These are phyloP conservation scores for Agrochola litura DNA, from an alignment of 2,888 invertebrate genomes.

Conservation along the genomic window DNA sequence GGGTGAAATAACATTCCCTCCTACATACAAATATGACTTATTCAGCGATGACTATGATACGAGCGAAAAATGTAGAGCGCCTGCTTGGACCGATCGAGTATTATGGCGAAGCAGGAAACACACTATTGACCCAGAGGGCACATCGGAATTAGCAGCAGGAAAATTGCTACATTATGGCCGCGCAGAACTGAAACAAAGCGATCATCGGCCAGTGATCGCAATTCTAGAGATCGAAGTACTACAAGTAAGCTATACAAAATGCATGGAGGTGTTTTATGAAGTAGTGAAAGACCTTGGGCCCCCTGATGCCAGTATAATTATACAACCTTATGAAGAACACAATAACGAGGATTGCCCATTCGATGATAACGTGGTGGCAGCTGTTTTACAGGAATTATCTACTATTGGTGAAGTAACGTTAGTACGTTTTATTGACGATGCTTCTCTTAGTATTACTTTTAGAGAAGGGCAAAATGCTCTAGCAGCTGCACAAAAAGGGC, in stretches of 20 bases:
- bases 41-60: slow-evolving; percentile 99
- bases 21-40: slow-evolving; percentile 99
- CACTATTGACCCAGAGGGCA: slow-evolving; percentile 92
- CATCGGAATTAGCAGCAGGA: slow-evolving; percentile 94
- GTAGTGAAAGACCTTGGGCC: slow-evolving; percentile 97
- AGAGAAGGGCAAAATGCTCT: slow-evolving; percentile 97
- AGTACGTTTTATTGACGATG: slow-evolving; percentile 96
- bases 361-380: slow-evolving; percentile 95
- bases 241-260: slow-evolving; percentile 94
- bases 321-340: slow-evolving; percentile 87
- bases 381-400: slow-evolving; percentile 94
- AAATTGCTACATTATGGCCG: slow-evolving; percentile 96
- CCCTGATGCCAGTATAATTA: slow-evolving; percentile 97
- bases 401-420: slow-evolving; percentile 97
- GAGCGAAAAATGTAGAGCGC: slow-evolving; percentile 98
- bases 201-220: slow-evolving; percentile 98
- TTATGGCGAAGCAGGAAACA: slow-evolving; percentile 96
- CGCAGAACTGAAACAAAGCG: slow-evolving; percentile 98
- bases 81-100: slow-evolving; percentile 99
- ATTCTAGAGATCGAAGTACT: slow-evolving; percentile 97
- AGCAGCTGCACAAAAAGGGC: slow-evolving; percentile 91
- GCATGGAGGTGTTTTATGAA: slow-evolving; percentile 95
- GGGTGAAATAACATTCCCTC: slow-evolving; percentile 97
- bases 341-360: slow-evolving; percentile 91
- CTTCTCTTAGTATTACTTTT: slow-evolving; percentile 97